Evolutionary conservation across 2,113 vertebrate genomes (phyloP).

Genomic region (Pogona vitticeps): DNA sequence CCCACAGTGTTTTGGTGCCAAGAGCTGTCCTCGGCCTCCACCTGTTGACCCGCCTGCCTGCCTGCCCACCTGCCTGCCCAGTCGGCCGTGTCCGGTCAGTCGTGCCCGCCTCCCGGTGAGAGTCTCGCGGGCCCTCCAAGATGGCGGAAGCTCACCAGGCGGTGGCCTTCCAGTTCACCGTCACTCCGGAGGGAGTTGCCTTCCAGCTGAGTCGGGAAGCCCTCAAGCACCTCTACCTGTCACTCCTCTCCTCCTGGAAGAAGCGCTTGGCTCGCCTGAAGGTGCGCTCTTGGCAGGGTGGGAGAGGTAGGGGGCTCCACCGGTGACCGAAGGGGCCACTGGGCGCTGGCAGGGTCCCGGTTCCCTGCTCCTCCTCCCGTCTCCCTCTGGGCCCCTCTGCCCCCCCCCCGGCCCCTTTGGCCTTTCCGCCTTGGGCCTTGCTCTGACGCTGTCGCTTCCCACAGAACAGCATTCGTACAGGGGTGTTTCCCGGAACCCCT

Average conservation of each 20-base stretch:
- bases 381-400: no score
- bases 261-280: conserved; percentile 89
- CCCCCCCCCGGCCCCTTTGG: background rate
- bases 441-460: conserved; percentile 30
- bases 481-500: conserved; percentile 94
- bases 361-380: no score
- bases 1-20: no score
- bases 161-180: conserved; percentile 96
- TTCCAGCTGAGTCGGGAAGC: conserved; percentile 89
- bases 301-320: no score
- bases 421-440: background rate
- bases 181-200: conserved; percentile 91
- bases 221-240: conserved; percentile 87
- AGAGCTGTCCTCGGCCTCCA: background rate
- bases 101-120: background rate
- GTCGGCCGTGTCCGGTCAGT: no score
- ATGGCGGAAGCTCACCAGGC: conserved; percentile 99
- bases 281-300: conserved; percentile 68
- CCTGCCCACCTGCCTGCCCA: no score
- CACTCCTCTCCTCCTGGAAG: conserved; percentile 87
- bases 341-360: no score
- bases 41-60: background rate
- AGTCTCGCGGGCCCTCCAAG: background rate
- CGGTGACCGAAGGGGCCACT: no score
- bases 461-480: conserved; percentile 90